A percentile compares a stretch with the other conserved stretches of the same genome.
phyloP scores from a whole-genome alignment of 2,888 invertebrate species.

The Acanthoscelides obtectus region DNA sequence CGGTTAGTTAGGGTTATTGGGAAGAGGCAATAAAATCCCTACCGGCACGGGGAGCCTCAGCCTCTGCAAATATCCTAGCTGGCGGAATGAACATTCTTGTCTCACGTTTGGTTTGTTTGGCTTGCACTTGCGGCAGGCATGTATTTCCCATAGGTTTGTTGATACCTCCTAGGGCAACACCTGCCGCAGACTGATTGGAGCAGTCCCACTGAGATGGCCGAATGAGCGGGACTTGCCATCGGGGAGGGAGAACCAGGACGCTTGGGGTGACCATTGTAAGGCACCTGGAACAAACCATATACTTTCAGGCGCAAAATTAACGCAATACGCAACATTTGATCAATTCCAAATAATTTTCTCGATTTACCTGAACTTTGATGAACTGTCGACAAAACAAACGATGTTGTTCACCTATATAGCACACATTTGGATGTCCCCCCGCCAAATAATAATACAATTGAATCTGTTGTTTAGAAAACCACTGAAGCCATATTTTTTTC shows the following conservation, averaged over 20 bases:
- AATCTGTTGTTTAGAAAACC: too few species aligned
- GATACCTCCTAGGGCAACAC: conserved; percentile 85
- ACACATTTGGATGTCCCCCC: too few species aligned
- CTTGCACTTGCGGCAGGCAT: conserved; percentile 80
- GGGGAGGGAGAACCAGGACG: conserved; percentile 87
- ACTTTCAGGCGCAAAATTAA: background rate
- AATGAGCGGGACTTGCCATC: conserved; percentile 81
- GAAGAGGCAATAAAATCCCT: background rate
- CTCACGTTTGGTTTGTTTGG: conserved; percentile 66
- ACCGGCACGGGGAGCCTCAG: background rate
- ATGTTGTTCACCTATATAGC: too few species aligned
- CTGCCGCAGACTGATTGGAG: conserved; percentile 78
- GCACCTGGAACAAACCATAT: conserved; percentile 54
- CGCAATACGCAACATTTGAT: conserved; percentile 5
- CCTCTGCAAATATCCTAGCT: background rate
- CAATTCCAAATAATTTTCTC: too few species aligned
- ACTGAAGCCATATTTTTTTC: too few species aligned
- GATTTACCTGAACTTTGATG: too few species aligned
- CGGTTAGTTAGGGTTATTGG: background rate
- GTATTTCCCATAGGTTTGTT: conserved; percentile 83
- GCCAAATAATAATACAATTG: too few species aligned
- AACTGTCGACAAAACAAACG: too few species aligned
- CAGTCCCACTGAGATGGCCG: conserved; percentile 59
- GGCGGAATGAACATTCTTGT: background rate
- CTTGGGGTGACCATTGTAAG: conserved; percentile 90